Evolutionary conservation across 1,140 invertebrate genomes (phyloP).

Genomic region (Apolygus lucorum): DNA sequence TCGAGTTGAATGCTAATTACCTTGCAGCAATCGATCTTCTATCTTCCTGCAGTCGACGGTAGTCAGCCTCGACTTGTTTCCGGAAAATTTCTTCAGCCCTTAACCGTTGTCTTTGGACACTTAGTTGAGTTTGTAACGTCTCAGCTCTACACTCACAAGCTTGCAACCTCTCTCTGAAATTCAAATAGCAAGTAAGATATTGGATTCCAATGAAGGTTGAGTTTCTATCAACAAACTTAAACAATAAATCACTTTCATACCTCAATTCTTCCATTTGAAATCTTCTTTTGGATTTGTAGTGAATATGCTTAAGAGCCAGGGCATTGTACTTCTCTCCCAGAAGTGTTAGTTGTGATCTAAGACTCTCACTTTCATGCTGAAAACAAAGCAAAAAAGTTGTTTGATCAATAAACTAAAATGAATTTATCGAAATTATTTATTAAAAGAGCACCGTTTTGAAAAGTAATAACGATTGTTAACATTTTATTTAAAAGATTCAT

Average conservation of each 20-base stretch:
- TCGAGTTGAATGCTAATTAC: too few species aligned
- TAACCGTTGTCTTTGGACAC: slow-evolving; percentile 36
- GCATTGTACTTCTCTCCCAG: slow-evolving; percentile 39
- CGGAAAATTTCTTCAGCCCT: slow-evolving; percentile 37
- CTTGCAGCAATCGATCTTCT: slow-evolving; percentile 35
- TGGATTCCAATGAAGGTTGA: too few species aligned
- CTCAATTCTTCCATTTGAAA: slow-evolving; percentile 38
- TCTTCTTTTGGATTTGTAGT: slow-evolving; percentile 38
- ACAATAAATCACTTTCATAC: slow-evolving; percentile 28
- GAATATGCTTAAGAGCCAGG: slow-evolving; percentile 37
- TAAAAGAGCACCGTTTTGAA: too few species aligned
- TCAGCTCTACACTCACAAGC: slow-evolving; percentile 37
- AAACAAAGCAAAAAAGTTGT: too few species aligned
- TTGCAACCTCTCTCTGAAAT: slow-evolving; percentile 35
- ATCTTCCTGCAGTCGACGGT: slow-evolving; percentile 37
- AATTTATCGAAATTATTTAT: too few species aligned
- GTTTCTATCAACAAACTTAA: too few species aligned
- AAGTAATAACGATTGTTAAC: too few species aligned
- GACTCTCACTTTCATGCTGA: slow-evolving; percentile 35
- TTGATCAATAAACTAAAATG: too few species aligned
- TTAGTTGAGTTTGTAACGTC: slow-evolving; percentile 36
- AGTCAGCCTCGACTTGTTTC: slow-evolving; percentile 38
- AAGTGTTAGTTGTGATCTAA: slow-evolving; percentile 34
- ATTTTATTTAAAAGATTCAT: too few species aligned
- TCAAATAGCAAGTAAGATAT: too few species aligned